Evolutionary conservation across 2,113 vertebrate species (phyloP).

Genomic region (Bostrychus sinensis): DNA sequence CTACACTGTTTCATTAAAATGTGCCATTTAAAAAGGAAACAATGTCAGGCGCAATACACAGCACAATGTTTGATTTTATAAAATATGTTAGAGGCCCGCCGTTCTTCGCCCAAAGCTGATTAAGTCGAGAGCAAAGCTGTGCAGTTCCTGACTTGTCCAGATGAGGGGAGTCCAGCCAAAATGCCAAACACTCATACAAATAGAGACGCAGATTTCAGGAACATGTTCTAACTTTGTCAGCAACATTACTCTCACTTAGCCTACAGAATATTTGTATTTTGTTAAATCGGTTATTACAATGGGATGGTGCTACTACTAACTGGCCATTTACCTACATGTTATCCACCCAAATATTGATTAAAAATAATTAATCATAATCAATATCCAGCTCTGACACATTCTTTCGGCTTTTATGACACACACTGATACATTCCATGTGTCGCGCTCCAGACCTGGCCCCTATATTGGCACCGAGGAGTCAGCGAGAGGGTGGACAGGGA

Average conservation of each 20-base stretch:
- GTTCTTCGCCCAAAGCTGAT: too few species aligned
- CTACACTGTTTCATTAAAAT: too few species aligned
- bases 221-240: too few species aligned
- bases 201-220: neutral
- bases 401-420: constrained; percentile 22
- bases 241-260: too few species aligned
- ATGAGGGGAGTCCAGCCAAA: constrained; percentile 70
- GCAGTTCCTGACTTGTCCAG: constrained; percentile 72
- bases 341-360: neutral
- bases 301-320: too few species aligned
- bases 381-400: neutral
- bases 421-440: constrained; percentile 69
- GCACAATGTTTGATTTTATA: too few species aligned
- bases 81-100: too few species aligned
- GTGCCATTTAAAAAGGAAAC: too few species aligned
- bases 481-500: constrained; percentile 23
- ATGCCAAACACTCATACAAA: neutral
- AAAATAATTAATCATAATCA: neutral
- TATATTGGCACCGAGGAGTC: constrained; percentile 45
- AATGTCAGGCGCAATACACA: too few species aligned
- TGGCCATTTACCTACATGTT: neutral
- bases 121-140: constrained; percentile 26
- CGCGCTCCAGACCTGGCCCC: constrained; percentile 38
- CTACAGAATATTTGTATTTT: too few species aligned
- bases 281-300: too few species aligned